A percentile compares a stretch with the other conserved stretches of the same genome.
phyloP scores from a whole-genome alignment of 23 tunicate genomes.

The Trididemnum nubilum region DNA sequence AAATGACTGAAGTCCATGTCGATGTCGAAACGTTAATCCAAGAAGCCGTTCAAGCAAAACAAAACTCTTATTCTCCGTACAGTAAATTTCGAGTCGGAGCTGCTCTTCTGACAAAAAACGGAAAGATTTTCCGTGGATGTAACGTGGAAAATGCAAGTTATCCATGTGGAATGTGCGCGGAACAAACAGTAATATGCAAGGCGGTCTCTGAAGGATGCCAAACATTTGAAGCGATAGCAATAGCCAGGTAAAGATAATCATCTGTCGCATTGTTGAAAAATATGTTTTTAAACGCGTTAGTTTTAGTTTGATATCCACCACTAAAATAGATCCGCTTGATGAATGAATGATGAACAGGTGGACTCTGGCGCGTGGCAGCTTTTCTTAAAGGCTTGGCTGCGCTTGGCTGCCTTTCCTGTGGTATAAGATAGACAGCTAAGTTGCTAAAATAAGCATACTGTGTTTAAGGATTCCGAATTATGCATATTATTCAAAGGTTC shows the following conservation, averaged over 20 bases:
- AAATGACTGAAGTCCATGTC: no score
- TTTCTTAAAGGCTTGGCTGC: no score
- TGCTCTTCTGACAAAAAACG: constrained; percentile 52
- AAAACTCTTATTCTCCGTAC: constrained; percentile 75
- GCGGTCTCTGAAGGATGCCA: constrained; percentile 83
- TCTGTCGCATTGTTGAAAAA: no score
- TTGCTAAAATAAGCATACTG: no score
- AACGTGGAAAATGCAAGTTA: constrained; percentile 91
- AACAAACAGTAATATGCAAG: constrained; percentile 74
- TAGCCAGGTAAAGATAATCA: constrained; percentile 50
- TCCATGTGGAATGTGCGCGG: constrained; percentile 82
- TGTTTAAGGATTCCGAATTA: no score
- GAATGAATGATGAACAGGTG: no score
- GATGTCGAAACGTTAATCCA: constrained; percentile 27
- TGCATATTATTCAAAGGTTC: no score
- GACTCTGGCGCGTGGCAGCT: no score
- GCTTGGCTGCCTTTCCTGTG: no score
- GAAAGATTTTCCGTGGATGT: constrained; percentile 79
- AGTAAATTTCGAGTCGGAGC: constrained; percentile 94
- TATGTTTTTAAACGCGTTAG: background rate
- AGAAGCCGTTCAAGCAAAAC: constrained; percentile 43
- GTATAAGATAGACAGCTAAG: no score
- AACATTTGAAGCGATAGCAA: constrained; percentile 53
- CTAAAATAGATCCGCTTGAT: no score
- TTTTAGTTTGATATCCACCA: background rate